phyloP scores from a whole-genome alignment of 1,140 invertebrate genomes.

The Popillia japonica region DNA sequence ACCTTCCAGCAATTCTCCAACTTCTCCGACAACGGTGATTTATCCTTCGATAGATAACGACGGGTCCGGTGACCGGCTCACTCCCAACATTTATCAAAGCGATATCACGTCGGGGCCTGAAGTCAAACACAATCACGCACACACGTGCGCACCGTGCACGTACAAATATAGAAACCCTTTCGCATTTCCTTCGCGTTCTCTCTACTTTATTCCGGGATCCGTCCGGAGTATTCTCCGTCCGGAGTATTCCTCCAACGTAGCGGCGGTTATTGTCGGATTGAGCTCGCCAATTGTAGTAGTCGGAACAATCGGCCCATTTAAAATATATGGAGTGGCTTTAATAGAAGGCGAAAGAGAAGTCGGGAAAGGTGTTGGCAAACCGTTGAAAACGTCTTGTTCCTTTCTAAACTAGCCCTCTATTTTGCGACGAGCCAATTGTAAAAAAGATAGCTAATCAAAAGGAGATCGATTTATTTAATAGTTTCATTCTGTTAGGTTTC shows the following conservation, averaged over 20 bases:
- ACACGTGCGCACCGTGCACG: neutral
- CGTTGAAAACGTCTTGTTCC: conserved; percentile 12
- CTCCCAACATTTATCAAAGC: conserved; percentile 28
- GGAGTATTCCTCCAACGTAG: neutral
- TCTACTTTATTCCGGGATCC: neutral
- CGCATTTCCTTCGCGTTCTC: neutral
- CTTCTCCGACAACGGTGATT: conserved; percentile 13
- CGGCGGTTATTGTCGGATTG: neutral
- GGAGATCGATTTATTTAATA: neutral
- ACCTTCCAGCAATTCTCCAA: no score
- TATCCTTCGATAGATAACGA: neutral
- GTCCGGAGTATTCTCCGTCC: no score
- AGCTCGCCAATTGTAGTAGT: neutral
- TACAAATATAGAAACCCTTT: conserved; percentile 2
- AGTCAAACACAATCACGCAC: neutral
- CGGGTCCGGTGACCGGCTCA: conserved; percentile 16
- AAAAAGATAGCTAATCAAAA: conserved; percentile 12
- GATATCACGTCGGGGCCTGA: neutral
- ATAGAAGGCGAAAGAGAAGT: neutral
- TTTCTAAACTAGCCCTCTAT: neutral
- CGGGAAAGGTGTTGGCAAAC: conserved; percentile 3
- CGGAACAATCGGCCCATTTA: conserved; percentile 13
- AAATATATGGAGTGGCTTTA: conserved; percentile 19
- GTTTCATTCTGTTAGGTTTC: neutral
- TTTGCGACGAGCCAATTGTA: neutral